phyloP scores from a whole-genome alignment of 2,888 invertebrate species.

The Acronicta alni region DNA sequence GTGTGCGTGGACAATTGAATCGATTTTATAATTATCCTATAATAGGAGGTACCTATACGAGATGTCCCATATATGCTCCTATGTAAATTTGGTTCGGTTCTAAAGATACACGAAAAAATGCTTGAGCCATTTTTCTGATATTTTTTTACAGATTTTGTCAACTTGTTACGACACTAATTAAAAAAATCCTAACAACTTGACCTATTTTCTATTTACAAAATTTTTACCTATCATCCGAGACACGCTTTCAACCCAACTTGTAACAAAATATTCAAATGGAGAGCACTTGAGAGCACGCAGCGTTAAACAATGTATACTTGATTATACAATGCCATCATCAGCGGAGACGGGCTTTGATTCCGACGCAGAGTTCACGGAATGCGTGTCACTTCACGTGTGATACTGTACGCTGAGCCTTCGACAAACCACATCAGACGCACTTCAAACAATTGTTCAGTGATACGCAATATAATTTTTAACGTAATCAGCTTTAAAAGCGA shows the following conservation, averaged over 20 bases:
- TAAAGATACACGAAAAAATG: too few species aligned
- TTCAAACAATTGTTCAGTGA: constrained; percentile 18
- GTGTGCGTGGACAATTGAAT: too few species aligned
- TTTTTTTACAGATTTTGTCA: too few species aligned
- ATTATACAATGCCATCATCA: constrained; percentile 54
- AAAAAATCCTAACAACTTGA: too few species aligned
- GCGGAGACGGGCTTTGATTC: constrained; percentile 44
- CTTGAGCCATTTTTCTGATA: too few species aligned
- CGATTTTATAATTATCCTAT: too few species aligned
- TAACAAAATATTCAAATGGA: constrained; percentile 31
- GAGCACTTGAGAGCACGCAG: constrained; percentile 32
- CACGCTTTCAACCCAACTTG: constrained; percentile 11
- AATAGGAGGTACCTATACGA: too few species aligned
- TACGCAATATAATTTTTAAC: constrained; percentile 1
- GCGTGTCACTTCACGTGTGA: constrained; percentile 38
- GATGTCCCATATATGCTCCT: too few species aligned
- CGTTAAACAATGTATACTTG: constrained; percentile 54
- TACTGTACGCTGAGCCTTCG: constrained; percentile 25
- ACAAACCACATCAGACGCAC: constrained; percentile 37
- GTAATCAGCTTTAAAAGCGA: neutral
- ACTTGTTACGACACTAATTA: too few species aligned
- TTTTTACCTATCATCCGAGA: neutral
- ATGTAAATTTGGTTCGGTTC: too few species aligned
- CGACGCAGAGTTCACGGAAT: constrained; percentile 37
- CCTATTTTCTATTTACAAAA: neutral